Conservation (phyloP, 2,888 invertebrate genomes). For the Seira musarum region DNA sequence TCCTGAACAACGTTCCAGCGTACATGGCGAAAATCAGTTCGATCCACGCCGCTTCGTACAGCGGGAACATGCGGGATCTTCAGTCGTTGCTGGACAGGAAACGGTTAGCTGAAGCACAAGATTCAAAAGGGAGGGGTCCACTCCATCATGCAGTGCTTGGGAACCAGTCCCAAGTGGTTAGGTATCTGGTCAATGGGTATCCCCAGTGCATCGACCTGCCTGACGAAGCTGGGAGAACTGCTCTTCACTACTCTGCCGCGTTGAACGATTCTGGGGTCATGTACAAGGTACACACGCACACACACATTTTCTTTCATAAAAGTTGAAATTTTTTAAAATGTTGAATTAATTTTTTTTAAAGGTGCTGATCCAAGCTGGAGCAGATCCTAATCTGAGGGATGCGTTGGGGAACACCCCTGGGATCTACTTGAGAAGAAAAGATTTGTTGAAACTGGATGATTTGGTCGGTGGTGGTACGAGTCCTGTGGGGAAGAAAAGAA, state of each 20-base stretch:
- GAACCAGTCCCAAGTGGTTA: constrained; percentile 83
- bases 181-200: constrained; percentile 75
- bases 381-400: constrained; percentile 86
- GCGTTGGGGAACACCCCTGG: constrained; percentile 86
- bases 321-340: too few species aligned
- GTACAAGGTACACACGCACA: constrained; percentile 79
- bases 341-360: constrained; percentile 69
- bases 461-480: constrained; percentile 77
- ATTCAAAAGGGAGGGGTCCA: constrained; percentile 86
- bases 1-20: constrained; percentile 88
- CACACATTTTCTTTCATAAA: too few species aligned
- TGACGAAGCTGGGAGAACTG: constrained; percentile 76
- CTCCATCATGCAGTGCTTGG: constrained; percentile 83
- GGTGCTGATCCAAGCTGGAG: constrained; percentile 86
- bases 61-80: constrained; percentile 87
- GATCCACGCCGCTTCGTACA: constrained; percentile 88
- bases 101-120: constrained; percentile 91
- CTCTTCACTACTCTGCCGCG: constrained; percentile 87
- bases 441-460: constrained; percentile 80
- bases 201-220: constrained; percentile 69
- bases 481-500: neutral
- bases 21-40: constrained; percentile 93
- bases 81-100: constrained; percentile 90
- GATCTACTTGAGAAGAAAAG: constrained; percentile 81
- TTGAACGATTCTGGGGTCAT: constrained; percentile 90